phyloP scores from a whole-genome alignment of 2,797 vertebrate species.

The Dermochelys coriacea region DNA sequence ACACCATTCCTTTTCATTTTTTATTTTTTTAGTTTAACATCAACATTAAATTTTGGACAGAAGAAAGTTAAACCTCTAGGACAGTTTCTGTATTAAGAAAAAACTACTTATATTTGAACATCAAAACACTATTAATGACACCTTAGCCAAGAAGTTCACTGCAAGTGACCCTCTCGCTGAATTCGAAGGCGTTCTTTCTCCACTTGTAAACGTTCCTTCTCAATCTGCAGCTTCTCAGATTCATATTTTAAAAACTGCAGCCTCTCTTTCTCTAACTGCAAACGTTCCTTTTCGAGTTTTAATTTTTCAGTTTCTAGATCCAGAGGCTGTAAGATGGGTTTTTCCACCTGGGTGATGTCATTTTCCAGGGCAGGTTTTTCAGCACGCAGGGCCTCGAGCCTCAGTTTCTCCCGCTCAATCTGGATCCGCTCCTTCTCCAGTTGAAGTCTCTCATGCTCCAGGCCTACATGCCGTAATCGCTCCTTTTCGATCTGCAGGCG shows the following conservation, averaged over 20 bases:
- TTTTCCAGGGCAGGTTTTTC: constrained; percentile 80
- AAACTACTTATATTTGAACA: constrained; percentile 69
- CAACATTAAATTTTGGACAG: constrained; percentile 47
- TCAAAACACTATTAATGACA: constrained; percentile 14
- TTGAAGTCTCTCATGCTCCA: constrained; percentile 88
- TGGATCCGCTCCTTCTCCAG: constrained; percentile 89
- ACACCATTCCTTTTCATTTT: constrained; percentile 38
- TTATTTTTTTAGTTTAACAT: constrained; percentile 51
- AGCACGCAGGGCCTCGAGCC: constrained; percentile 76
- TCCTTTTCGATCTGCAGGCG: constrained; percentile 91
- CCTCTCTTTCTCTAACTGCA: constrained; percentile 93
- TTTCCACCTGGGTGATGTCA: constrained; percentile 80
- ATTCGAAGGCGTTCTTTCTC: constrained; percentile 92
- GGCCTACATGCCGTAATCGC: constrained; percentile 86
- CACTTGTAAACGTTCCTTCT: constrained; percentile 93
- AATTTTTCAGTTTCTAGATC: constrained; percentile 91
- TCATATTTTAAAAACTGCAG: constrained; percentile 95
- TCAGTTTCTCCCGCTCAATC: constrained; percentile 88
- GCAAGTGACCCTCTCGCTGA: constrained; percentile 87
- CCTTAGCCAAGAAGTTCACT: constrained; percentile 60
- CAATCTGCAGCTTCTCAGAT: constrained; percentile 91
- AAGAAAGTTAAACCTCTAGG: constrained; percentile 51
- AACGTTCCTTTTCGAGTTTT: constrained; percentile 91
- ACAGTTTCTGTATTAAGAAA: constrained; percentile 66
- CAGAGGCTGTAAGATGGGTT: constrained; percentile 82